A percentile compares a stretch with the other conserved stretches of the same genome.
These are phyloP conservation scores for Potorous gilbertii DNA, from an alignment of 2,797 vertebrate species.

Conservation along the genomic window DNA sequence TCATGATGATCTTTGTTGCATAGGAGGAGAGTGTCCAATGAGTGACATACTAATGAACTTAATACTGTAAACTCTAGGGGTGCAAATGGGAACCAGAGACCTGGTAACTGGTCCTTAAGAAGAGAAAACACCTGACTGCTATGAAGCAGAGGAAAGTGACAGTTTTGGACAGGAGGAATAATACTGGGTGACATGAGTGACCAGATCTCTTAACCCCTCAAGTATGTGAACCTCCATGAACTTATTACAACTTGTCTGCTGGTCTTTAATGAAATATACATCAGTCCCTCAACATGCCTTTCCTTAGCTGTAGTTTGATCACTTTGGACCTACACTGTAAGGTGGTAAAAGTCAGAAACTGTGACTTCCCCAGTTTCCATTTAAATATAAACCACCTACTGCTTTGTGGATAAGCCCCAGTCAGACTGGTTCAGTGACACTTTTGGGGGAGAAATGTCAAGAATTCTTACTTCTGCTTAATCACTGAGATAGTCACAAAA, in stretches of 20 bases:
- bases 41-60: background rate
- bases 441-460: background rate
- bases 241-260: constrained; percentile 19
- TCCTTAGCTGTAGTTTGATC: background rate
- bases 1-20: background rate
- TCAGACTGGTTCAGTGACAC: background rate
- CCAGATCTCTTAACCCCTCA: background rate
- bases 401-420: background rate
- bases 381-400: background rate
- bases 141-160: background rate
- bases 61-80: background rate
- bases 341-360: background rate
- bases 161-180: background rate
- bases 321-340: background rate
- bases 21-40: background rate
- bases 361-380: background rate
- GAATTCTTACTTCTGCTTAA: background rate
- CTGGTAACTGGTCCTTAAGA: background rate
- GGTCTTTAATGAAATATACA: constrained; percentile 36
- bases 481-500: background rate
- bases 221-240: constrained; percentile 43
- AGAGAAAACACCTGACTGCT: background rate
- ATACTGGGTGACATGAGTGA: background rate
- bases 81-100: background rate
- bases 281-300: background rate